Evolutionary conservation across 2,888 invertebrate species (phyloP), one percentile per base, ranked within the genome.

Genomic region (Lordiphosa andalusiaca): DNA sequence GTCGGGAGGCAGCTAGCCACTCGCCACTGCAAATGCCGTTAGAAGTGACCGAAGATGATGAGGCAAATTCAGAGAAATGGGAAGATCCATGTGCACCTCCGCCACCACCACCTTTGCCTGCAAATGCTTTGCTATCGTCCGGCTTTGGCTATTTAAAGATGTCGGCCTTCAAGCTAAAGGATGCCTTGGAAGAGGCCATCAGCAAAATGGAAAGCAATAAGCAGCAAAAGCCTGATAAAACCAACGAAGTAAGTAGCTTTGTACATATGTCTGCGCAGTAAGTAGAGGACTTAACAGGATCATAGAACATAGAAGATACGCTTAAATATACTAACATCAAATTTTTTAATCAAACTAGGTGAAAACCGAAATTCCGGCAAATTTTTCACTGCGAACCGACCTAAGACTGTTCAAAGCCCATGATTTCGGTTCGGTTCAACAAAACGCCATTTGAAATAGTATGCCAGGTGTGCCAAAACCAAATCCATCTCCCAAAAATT

Each of bases 31-130:
- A 19, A 13, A 46, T 19, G 71, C 47, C 41, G 38, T 38, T 47
- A 33, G 63, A 63, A 47, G 12, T 64, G 16, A 58, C 65, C 9
- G 78, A 78, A 40, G 75, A 80, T 44, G 81, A 81, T 47, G 78
- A 75, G 46, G 62, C 67, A 4, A 69, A 66, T 52, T 71, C 63
- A 0, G 72, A 85, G 16, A 76, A 81, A 53, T 81, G 70, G 74
- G 76, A 83, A 54, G 73, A 77, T 70, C 71, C 74, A 3, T 75
- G 71, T 64, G 71, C 73, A 4, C 73, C 85, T 6, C 81, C 86
- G 13, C 73, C 69, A 0, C 83, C 85, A 1, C 84, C 86, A 1
- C 83, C 81, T 4, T 35, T 81, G 46, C 83, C 81, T 0, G 35
- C 30, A 6, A 65, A 51, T 25, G 37, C 56, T 0, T 58, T 65